phyloP scores from a whole-genome alignment of 2,113 vertebrate species.

The Rhipidura dahli region DNA sequence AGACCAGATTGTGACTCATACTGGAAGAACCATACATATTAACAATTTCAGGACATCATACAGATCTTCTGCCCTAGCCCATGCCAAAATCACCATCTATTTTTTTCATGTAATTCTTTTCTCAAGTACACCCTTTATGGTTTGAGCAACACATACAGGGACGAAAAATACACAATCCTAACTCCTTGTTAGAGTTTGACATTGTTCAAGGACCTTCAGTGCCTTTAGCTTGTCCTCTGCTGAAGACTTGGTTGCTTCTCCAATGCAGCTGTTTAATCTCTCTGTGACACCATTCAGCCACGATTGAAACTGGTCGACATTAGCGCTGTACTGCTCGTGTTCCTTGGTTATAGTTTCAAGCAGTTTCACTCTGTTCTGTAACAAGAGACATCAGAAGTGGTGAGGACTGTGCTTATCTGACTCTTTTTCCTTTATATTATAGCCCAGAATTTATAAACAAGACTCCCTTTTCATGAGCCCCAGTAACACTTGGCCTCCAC shows the following conservation, averaged over 20 bases:
- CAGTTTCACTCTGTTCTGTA: conserved; percentile 81
- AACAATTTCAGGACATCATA: not conserved
- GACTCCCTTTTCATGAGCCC: not conserved
- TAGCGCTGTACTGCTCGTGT: conserved; percentile 76
- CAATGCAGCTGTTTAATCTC: conserved; percentile 75
- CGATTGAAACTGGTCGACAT: conserved; percentile 75
- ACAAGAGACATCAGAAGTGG: conserved; percentile 5
- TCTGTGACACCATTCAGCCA: conserved; percentile 83
- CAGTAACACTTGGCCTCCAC: not conserved
- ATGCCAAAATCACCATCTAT: not conserved
- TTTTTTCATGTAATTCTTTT: not conserved
- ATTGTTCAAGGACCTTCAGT: conserved; percentile 76
- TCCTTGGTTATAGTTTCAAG: conserved; percentile 83
- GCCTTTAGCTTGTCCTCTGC: conserved; percentile 68
- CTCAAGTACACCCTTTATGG: not conserved
- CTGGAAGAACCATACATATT: not conserved
- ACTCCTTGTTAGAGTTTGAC: not conserved
- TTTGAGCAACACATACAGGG: not conserved
- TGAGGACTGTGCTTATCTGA: not conserved
- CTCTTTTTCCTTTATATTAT: not conserved
- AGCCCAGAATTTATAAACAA: not conserved
- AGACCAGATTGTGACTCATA: not conserved
- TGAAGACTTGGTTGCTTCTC: conserved; percentile 4
- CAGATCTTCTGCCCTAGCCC: not conserved
- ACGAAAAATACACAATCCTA: not conserved